Conservation (phyloP, 2,888 invertebrate species). For the Chymomyza fuscimana region DNA sequence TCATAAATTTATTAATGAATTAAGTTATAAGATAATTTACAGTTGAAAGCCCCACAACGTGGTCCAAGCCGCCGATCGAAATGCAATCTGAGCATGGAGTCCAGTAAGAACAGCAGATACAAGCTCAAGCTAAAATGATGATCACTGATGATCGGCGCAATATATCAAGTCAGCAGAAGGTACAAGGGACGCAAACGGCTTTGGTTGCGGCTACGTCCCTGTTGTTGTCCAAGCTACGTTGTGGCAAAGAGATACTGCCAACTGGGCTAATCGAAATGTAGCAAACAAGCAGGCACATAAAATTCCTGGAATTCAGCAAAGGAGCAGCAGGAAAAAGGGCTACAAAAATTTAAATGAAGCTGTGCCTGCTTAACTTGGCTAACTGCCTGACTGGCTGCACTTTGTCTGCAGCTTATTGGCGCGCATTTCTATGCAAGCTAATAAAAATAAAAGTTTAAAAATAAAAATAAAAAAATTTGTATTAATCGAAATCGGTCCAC, state of each 20-base stretch:
- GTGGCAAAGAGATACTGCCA: conserved; percentile 37
- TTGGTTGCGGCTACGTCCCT: not conserved
- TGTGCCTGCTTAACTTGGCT: conserved; percentile 36
- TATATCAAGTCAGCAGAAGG: conserved; percentile 67
- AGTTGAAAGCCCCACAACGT: conserved; percentile 43
- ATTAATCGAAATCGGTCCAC: not conserved
- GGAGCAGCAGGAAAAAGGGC: conserved; percentile 24
- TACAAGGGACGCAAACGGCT: conserved; percentile 31
- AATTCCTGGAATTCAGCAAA: conserved; percentile 50
- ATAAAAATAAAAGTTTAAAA: not conserved
- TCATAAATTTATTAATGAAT: conserved; percentile 79
- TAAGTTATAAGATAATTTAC: conserved; percentile 78
- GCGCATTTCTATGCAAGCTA: conserved; percentile 21
- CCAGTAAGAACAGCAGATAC: not conserved
- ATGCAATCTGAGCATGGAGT: conserved; percentile 57
- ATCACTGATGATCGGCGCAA: conserved; percentile 73
- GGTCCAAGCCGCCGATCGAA: conserved; percentile 43
- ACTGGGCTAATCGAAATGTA: conserved; percentile 12
- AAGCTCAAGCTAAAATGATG: conserved; percentile 53
- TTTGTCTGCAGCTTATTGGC: conserved; percentile 18
- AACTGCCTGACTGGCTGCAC: conserved; percentile 1
- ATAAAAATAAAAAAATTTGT: not conserved
- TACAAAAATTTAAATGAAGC: conserved; percentile 67
- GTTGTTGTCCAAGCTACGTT: conserved; percentile 28
- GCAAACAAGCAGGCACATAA: conserved; percentile 9